These are phyloP conservation scores for Oedothorax gibbosus DNA, from an alignment of 1,140 invertebrate genomes.

Conservation along the genomic window DNA sequence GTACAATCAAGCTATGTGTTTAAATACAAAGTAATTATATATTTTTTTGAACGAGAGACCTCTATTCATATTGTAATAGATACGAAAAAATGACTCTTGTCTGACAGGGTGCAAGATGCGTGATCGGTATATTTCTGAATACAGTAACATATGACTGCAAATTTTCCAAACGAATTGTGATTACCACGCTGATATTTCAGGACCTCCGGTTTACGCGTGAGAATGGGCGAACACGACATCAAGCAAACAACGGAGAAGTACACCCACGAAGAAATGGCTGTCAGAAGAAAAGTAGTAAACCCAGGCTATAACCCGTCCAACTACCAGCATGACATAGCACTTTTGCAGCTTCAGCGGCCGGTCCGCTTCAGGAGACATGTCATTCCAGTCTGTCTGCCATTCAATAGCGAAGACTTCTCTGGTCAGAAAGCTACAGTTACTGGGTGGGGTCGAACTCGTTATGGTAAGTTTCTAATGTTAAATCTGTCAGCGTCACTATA, in stretches of 20 bases:
- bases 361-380: slow-evolving; percentile 82
- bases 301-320: slow-evolving; percentile 65
- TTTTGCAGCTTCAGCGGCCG: slow-evolving; percentile 80
- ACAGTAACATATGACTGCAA: no score
- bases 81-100: no score
- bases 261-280: slow-evolving; percentile 86
- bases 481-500: no score
- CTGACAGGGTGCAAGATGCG: no score
- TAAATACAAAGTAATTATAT: no score
- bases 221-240: slow-evolving; percentile 92
- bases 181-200: slow-evolving; percentile 36
- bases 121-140: no score
- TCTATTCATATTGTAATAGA: no score
- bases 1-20: no score
- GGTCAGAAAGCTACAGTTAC: slow-evolving; percentile 64
- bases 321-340: slow-evolving; percentile 84
- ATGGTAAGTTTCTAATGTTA: slow-evolving; percentile 24
- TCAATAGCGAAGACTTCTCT: slow-evolving; percentile 70
- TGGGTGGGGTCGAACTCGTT: slow-evolving; percentile 64
- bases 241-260: slow-evolving; percentile 83
- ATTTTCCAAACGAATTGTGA: no score
- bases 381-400: slow-evolving; percentile 87
- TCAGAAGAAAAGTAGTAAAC: slow-evolving; percentile 80
- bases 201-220: slow-evolving; percentile 76
- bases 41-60: no score